phyloP scores from a whole-genome alignment of 2,797 vertebrate genomes.

The Anguilla marmorata region DNA sequence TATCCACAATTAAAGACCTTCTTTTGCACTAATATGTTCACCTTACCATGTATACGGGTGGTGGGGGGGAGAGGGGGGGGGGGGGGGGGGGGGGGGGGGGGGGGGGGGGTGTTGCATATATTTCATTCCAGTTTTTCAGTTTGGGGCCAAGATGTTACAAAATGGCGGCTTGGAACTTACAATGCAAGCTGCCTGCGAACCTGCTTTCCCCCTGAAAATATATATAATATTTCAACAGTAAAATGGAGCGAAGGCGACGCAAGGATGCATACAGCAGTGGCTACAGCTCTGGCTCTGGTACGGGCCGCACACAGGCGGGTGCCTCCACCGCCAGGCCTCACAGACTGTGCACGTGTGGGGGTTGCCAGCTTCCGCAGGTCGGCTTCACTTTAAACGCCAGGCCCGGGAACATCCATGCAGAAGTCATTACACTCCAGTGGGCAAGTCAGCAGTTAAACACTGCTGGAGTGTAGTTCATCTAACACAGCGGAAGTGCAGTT shows the following conservation, averaged over 20 bases:
- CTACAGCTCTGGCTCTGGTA: not conserved
- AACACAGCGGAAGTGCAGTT: not conserved
- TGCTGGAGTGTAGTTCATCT: not conserved
- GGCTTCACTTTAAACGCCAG: not conserved
- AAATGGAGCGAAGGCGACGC: not conserved
- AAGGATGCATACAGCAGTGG: not conserved
- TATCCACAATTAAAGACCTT: too few relatives aligned
- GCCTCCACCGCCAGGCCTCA: not conserved
- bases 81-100: too few relatives aligned
- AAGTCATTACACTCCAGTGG: not conserved
- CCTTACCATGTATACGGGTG: too few relatives aligned
- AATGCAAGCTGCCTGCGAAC: not conserved
- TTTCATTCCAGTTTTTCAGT: not conserved
- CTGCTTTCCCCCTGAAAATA: not conserved
- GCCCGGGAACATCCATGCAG: not conserved
- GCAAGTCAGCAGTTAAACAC: not conserved
- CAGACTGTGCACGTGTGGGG: too few relatives aligned
- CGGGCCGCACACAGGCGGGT: not conserved
- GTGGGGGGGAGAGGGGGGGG: too few relatives aligned
- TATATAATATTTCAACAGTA: not conserved
- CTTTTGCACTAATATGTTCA: too few relatives aligned
- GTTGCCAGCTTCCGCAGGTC: not conserved
- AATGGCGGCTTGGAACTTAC: not conserved
- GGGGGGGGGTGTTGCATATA: not conserved
- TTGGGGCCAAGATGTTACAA: not conserved